Evolutionary conservation across 2,797 vertebrate genomes (phyloP).

Genomic region (Carapus acus): DNA sequence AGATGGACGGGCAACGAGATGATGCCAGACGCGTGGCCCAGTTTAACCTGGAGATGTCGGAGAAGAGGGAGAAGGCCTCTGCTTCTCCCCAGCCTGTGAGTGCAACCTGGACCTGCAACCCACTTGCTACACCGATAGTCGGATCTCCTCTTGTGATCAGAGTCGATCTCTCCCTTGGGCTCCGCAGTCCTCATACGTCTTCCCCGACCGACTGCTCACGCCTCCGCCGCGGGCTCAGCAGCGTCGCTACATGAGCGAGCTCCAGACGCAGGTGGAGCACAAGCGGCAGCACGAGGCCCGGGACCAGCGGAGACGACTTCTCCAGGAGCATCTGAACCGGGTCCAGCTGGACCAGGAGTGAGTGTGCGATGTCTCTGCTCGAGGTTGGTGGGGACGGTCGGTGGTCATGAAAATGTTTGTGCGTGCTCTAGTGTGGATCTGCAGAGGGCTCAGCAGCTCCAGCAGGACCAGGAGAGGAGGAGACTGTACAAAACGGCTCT

Average conservation of each 20-base stretch:
- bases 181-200: slow-evolving; percentile 74
- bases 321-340: slow-evolving; percentile 69
- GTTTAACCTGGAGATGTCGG: slow-evolving; percentile 71
- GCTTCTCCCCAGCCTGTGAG: slow-evolving; percentile 64
- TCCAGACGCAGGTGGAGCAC: slow-evolving; percentile 66
- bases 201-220: slow-evolving; percentile 69
- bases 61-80: slow-evolving; percentile 59
- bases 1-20: slow-evolving; percentile 52
- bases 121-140: neutral
- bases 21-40: slow-evolving; percentile 66
- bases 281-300: slow-evolving; percentile 47
- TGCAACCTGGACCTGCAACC: neutral
- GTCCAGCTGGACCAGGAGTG: slow-evolving; percentile 76
- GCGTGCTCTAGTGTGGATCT: slow-evolving; percentile 60
- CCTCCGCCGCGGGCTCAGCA: slow-evolving; percentile 63
- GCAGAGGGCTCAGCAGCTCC: slow-evolving; percentile 65
- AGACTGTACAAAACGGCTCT: slow-evolving; percentile 68
- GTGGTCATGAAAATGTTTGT: slow-evolving; percentile 7
- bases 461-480: slow-evolving; percentile 63
- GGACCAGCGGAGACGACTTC: slow-evolving; percentile 57
- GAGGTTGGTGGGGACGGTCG: neutral
- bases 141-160: neutral
- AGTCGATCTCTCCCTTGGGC: neutral
- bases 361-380: slow-evolving; percentile 37
- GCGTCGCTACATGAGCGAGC: slow-evolving; percentile 65